phyloP scores from a whole-genome alignment of 2,113 vertebrate species.

The Zosterops lateralis region DNA sequence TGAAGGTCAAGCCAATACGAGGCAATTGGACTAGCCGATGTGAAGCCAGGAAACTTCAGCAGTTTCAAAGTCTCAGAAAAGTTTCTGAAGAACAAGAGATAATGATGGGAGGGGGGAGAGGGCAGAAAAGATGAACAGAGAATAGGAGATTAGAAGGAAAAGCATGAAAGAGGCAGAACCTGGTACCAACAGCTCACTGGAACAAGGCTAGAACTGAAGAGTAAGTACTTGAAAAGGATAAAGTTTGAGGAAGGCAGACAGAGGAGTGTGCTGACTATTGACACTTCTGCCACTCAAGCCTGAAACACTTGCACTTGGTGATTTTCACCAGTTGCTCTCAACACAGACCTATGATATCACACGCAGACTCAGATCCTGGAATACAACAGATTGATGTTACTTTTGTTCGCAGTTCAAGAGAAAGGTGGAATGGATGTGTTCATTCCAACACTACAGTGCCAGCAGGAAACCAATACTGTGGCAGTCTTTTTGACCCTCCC shows the following conservation, averaged over 20 bases:
- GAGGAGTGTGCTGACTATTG: background rate
- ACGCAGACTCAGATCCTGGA: background rate
- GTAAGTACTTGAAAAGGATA: background rate
- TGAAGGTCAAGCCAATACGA: background rate
- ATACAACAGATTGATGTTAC: background rate
- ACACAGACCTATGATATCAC: background rate
- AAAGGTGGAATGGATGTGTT: background rate
- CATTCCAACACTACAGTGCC: background rate
- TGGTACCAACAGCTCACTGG: background rate
- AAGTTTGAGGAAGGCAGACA: background rate
- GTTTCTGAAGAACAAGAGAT: background rate
- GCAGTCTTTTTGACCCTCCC: background rate
- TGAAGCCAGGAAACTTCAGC: background rate
- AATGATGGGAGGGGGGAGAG: background rate
- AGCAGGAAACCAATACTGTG: background rate
- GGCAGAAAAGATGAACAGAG: background rate
- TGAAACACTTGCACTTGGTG: background rate
- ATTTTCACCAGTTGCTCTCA: background rate
- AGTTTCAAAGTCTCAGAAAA: background rate
- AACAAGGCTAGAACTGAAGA: background rate
- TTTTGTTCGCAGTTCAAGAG: background rate
- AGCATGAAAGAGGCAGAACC: background rate
- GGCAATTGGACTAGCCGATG: background rate
- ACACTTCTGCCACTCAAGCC: background rate
- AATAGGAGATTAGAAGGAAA: background rate